Conservation (phyloP, 2,797 vertebrate species). For the Rhodeus uyekii region DNA sequence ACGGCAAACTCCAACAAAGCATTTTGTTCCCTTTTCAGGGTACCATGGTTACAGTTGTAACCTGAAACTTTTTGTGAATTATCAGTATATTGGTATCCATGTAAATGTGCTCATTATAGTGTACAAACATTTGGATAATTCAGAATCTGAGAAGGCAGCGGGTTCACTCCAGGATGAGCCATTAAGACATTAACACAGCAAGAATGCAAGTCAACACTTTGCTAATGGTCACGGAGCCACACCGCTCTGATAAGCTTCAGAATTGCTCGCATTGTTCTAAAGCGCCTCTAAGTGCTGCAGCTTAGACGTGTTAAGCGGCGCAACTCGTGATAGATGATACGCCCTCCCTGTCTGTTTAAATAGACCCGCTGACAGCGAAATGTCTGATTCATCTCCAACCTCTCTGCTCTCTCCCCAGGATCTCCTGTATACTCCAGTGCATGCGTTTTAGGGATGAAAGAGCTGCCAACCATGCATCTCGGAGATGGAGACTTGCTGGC, state of each 20-base stretch:
- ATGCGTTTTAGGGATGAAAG: slow-evolving; percentile 58
- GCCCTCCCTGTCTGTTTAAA: slow-evolving; percentile 45
- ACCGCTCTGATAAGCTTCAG: background rate
- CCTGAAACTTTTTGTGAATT: background rate
- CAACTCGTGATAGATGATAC: slow-evolving; percentile 43
- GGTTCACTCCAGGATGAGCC: background rate
- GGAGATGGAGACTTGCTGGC: slow-evolving; percentile 48
- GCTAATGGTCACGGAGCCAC: background rate
- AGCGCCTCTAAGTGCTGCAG: slow-evolving; percentile 20
- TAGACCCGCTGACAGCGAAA: slow-evolving; percentile 48
- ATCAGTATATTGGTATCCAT: background rate
- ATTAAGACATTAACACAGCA: slow-evolving; percentile 14
- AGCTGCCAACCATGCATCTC: slow-evolving; percentile 55
- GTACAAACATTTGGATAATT: background rate
- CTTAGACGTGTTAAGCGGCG: slow-evolving; percentile 32
- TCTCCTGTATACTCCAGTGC: slow-evolving; percentile 51
- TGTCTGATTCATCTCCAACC: slow-evolving; percentile 46
- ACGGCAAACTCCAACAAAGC: background rate
- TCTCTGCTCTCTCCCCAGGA: slow-evolving; percentile 40
- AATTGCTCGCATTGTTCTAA: slow-evolving; percentile 37
- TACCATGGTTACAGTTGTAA: background rate
- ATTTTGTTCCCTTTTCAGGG: no score
- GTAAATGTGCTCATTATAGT: background rate
- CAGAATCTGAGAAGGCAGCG: background rate
- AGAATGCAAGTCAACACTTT: slow-evolving; percentile 1